Base-by-base conservation (phyloP, 2,888 invertebrate genomes). In the Plagiodera versicolora region DNA sequence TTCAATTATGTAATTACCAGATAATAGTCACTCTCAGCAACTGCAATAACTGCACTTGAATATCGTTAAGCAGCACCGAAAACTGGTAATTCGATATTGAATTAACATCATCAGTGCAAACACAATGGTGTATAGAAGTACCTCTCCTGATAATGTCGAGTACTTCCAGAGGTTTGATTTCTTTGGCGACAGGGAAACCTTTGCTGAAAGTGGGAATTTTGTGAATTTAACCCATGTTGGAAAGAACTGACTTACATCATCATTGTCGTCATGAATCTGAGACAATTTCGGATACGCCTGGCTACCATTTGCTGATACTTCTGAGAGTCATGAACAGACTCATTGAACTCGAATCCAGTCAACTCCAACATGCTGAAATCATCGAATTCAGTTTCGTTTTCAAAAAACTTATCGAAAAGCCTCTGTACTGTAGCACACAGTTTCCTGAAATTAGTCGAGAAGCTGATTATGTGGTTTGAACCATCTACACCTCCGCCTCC, bases 401-500 rank as follows among this genome's bases (percentile, higher is more conserved):
- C 67, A 49, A 70, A 69, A 48, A 70, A 64, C 10, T 14, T 51
- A 50, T 70, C 67, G 44, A 68, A 66, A n/a, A 72, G 55, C 47
- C 53, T 59, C 19, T 72, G 69, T 9, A 64, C 55, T 24, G 72
- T 70, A n/a, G 32, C 51, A 59, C 67, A 70, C 16, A 72, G 55
- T 64, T 72, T 72, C 16, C 58, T 60, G 16, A 72, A 68, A 28
- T 58, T 58, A n/a, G 53, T 35, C 10, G 68, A 65, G 61, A 70
- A 72, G 57, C 68, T 69, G 28, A 18, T 53, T 55, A 56, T 67
- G 44, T 72, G 68, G 59, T 72, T 70, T 8, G 64, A 48, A 19
- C 69, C 67, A 47, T 68, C 68, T n/a, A 47, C 20, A 44, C 71
- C 72, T 39, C 70, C 70, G 30, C 67, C 64, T 6, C 72, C 72